A percentile compares a stretch with the other conserved stretches of the same genome.
Conservation (phyloP, 2,113 vertebrate species). For the Oreochromis niloticus region DNA sequence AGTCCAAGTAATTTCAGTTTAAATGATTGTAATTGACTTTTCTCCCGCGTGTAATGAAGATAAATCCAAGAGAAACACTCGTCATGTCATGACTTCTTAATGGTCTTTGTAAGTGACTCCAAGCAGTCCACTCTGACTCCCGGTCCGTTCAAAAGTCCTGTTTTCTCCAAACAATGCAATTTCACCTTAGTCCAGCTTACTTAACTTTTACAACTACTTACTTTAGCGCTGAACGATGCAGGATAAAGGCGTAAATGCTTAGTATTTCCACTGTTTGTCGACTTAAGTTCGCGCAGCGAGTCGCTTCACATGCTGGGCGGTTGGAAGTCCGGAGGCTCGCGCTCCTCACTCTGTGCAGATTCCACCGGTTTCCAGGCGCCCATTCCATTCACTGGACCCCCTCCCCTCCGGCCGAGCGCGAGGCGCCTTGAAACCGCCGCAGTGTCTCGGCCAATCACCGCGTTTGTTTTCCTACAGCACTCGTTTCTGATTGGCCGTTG, state of each 20-base stretch:
- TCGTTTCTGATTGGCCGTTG: slow-evolving; percentile 55
- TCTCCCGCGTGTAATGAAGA: background rate
- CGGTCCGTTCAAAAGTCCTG: background rate
- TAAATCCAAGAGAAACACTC: slow-evolving; percentile 37
- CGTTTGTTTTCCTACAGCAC: slow-evolving; percentile 71
- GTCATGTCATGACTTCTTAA: slow-evolving; percentile 67
- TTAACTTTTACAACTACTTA: rapidly evolving
- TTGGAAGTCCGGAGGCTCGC: slow-evolving; percentile 50
- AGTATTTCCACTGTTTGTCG: slow-evolving; percentile 7
- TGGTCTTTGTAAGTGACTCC: slow-evolving; percentile 71
- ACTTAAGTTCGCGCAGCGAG: slow-evolving; percentile 11
- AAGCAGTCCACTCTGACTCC: slow-evolving; percentile 54
- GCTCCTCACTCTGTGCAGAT: slow-evolving; percentile 57
- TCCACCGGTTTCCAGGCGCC: slow-evolving; percentile 72
- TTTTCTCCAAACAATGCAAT: background rate
- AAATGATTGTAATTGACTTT: background rate
- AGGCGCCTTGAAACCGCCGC: slow-evolving; percentile 69
- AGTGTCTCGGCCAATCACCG: slow-evolving; percentile 65
- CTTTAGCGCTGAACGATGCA: background rate
- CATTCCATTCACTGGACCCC: slow-evolving; percentile 61
- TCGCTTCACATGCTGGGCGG: slow-evolving; percentile 35
- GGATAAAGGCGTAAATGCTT: background rate
- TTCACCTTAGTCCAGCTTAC: background rate
- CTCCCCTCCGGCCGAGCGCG: background rate
- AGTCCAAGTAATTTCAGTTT: background rate